These are phyloP conservation scores for Plotosus lineatus DNA, from an alignment of 2,113 vertebrate species.

Conservation along the genomic window DNA sequence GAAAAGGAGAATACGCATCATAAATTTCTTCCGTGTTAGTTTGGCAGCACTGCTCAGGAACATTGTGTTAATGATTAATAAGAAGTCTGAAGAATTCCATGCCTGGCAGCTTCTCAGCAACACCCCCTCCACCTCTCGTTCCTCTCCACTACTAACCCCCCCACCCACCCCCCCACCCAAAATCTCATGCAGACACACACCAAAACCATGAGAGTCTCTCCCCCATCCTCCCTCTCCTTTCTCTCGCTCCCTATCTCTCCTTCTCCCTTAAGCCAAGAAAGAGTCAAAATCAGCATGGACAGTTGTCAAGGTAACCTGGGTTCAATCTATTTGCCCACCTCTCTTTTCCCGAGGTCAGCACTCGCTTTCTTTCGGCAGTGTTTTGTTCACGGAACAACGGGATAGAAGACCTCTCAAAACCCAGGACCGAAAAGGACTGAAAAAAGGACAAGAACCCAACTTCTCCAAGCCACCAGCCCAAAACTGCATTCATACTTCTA, in stretches of 20 bases:
- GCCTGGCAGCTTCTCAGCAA: constrained; percentile 72
- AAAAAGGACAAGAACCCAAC: constrained; percentile 74
- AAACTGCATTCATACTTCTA: constrained; percentile 43
- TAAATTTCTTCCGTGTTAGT: constrained; percentile 72
- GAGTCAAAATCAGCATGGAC: constrained; percentile 91
- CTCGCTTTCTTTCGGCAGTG: constrained; percentile 64
- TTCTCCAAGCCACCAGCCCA: constrained; percentile 60
- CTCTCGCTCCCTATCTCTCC: constrained; percentile 32
- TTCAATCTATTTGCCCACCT: constrained; percentile 91
- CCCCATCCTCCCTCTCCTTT: constrained; percentile 37
- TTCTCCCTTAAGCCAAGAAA: constrained; percentile 74
- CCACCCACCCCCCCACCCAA: constrained; percentile 11
- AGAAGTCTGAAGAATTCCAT: constrained; percentile 81
- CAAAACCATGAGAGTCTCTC: constrained; percentile 40
- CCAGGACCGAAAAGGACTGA: constrained; percentile 61
- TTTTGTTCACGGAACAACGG: constrained; percentile 79
- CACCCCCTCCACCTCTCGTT: constrained; percentile 8
- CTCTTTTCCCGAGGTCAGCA: constrained; percentile 89
- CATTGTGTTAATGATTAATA: constrained; percentile 88
- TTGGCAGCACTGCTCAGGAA: constrained; percentile 77
- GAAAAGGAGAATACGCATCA: constrained; percentile 67
- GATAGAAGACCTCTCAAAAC: constrained; percentile 74
- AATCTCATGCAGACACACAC: constrained; percentile 34
- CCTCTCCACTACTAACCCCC: not conserved
- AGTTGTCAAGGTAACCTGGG: constrained; percentile 94